Conservation (phyloP, 64 coral and sea anemone genomes). For the Montipora sp. region DNA sequence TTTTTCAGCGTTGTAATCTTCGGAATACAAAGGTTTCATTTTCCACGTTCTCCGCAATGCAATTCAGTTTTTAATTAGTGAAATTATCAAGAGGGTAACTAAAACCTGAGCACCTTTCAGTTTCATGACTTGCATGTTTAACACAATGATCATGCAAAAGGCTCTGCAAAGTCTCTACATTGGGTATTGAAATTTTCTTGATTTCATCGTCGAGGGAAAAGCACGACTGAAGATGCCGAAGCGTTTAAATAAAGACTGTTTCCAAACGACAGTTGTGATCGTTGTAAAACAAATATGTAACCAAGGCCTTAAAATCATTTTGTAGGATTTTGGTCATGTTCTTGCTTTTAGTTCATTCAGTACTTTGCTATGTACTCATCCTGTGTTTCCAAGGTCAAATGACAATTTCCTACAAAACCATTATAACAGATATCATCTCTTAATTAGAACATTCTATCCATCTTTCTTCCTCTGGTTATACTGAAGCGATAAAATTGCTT, state of each 20-base stretch:
- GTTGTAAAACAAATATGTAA: neutral
- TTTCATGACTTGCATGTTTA: neutral
- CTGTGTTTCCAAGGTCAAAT: no score
- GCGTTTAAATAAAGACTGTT: neutral
- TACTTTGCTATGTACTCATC: no score
- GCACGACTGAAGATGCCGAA: neutral
- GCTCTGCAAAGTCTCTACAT: neutral
- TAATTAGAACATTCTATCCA: neutral
- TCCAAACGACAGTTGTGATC: neutral
- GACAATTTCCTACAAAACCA: no score
- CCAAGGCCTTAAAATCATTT: neutral
- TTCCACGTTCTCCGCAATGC: neutral
- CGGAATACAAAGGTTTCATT: neutral
- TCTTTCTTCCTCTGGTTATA: neutral
- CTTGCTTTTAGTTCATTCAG: no score
- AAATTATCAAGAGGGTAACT: neutral
- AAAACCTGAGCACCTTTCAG: neutral
- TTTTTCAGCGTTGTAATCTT: conserved; percentile 1
- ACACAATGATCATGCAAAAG: neutral
- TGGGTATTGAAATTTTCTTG: neutral
- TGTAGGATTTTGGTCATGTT: no score
- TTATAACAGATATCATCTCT: neutral
- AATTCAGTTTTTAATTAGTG: conserved; percentile 25
- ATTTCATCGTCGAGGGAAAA: neutral
- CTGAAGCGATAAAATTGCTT: neutral